Percentiles rank a stretch among this genome's conserved stretches.
These are phyloP conservation scores for Hystrix cristata DNA, from an alignment of 2,113 vertebrate species.

Conservation along the genomic window DNA sequence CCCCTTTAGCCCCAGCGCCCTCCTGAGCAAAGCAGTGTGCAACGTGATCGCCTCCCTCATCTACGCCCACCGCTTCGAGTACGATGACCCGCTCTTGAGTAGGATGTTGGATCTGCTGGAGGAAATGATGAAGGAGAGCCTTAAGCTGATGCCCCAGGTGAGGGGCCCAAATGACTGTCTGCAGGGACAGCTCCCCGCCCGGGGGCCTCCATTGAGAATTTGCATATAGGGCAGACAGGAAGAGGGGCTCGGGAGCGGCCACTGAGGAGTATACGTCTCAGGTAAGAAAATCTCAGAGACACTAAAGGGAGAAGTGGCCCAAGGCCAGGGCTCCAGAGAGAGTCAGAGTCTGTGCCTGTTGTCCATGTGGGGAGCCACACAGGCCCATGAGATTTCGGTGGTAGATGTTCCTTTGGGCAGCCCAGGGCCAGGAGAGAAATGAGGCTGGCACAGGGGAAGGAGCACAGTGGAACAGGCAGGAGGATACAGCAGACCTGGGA, in stretches of 20 bases:
- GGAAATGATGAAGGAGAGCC: fast-evolving
- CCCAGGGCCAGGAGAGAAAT: background rate
- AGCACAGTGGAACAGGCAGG: background rate
- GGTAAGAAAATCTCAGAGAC: background rate
- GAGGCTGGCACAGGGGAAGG: background rate
- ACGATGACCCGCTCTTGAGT: conserved; percentile 79
- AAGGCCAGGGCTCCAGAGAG: fast-evolving
- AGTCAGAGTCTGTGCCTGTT: background rate
- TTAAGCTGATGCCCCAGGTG: conserved; percentile 80
- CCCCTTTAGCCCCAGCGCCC: conserved; percentile 72
- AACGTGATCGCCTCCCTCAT: conserved; percentile 83
- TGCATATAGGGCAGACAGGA: fast-evolving
- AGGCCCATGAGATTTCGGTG: background rate
- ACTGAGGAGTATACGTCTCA: too few relatives aligned
- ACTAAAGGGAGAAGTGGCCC: fast-evolving
- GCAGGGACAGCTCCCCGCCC: background rate
- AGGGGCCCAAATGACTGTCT: fast-evolving
- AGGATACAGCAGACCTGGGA: background rate
- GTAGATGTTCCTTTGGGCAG: background rate
- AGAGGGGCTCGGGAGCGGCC: background rate
- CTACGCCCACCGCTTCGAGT: conserved; percentile 84
- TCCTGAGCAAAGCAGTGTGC: conserved; percentile 80
- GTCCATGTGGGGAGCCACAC: fast-evolving
- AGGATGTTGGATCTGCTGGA: conserved; percentile 57
- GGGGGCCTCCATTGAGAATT: fast-evolving